phyloP scores from a whole-genome alignment of 2,113 vertebrate species.

The Chloropsis hardwickii region DNA sequence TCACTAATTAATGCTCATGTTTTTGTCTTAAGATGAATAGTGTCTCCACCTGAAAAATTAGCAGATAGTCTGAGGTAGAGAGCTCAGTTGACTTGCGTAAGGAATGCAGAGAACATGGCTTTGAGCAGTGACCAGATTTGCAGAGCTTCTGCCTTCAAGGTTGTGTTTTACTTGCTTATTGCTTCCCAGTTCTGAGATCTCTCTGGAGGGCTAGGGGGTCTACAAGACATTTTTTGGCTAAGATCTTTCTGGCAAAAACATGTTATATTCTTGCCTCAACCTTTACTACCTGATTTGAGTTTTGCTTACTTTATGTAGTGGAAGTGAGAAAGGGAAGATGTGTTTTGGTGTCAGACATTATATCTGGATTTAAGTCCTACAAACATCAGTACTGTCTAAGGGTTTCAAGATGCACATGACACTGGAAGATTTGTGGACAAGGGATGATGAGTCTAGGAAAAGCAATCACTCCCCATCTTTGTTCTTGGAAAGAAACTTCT shows the following conservation, averaged over 20 bases:
- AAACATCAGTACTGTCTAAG: background rate
- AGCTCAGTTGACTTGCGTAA: background rate
- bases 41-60: background rate
- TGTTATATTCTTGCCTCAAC: background rate
- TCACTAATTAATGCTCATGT: background rate
- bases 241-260: background rate
- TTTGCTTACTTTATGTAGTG: background rate
- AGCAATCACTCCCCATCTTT: background rate
- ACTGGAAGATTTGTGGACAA: background rate
- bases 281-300: background rate
- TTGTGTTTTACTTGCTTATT: background rate
- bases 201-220: background rate
- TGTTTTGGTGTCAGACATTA: background rate
- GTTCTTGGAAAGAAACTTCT: background rate
- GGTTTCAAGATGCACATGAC: background rate
- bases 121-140: background rate
- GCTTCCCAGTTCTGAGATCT: background rate
- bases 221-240: background rate
- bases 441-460: background rate
- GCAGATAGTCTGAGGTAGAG: background rate
- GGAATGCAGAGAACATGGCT: background rate
- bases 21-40: background rate
- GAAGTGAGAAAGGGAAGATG: background rate
- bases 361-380: background rate
- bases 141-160: background rate